These are phyloP conservation scores for Boleophthalmus pectinirostris DNA, from an alignment of 2,113 vertebrate species.

Conservation along the genomic window DNA sequence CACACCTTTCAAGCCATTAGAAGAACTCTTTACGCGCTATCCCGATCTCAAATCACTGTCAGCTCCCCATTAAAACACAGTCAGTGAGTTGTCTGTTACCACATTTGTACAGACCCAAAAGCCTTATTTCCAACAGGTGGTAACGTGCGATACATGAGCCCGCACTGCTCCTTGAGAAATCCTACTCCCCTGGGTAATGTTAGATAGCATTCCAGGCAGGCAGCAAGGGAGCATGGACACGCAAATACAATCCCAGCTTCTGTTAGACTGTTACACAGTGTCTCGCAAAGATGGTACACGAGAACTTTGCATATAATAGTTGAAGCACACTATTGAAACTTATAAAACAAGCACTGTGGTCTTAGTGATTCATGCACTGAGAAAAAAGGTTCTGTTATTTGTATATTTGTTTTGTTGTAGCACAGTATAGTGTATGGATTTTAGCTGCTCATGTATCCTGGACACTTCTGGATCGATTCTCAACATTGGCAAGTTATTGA, in stretches of 20 bases:
- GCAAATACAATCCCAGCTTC: slow-evolving; percentile 27
- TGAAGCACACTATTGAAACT: not conserved
- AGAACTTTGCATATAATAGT: not conserved
- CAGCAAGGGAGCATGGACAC: slow-evolving; percentile 23
- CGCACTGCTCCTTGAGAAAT: slow-evolving; percentile 52
- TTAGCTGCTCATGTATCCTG: not conserved
- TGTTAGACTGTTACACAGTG: slow-evolving; percentile 5
- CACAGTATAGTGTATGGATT: not conserved
- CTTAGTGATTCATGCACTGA: not conserved
- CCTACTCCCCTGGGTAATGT: slow-evolving; percentile 53
- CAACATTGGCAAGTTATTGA: no score
- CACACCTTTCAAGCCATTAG: slow-evolving; percentile 12
- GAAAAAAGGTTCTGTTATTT: not conserved
- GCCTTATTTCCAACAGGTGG: slow-evolving; percentile 35
- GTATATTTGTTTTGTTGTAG: not conserved
- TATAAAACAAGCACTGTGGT: not conserved
- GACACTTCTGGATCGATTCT: not conserved
- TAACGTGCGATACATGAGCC: slow-evolving; percentile 57
- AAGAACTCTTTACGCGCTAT: not conserved
- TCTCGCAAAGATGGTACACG: not conserved
- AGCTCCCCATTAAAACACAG: not conserved
- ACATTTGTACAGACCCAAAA: not conserved
- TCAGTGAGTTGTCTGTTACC: not conserved
- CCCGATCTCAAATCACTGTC: not conserved
- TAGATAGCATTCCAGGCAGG: slow-evolving; percentile 29